Conservation (phyloP, 2,113 vertebrate genomes). For the Hucho hucho region DNA sequence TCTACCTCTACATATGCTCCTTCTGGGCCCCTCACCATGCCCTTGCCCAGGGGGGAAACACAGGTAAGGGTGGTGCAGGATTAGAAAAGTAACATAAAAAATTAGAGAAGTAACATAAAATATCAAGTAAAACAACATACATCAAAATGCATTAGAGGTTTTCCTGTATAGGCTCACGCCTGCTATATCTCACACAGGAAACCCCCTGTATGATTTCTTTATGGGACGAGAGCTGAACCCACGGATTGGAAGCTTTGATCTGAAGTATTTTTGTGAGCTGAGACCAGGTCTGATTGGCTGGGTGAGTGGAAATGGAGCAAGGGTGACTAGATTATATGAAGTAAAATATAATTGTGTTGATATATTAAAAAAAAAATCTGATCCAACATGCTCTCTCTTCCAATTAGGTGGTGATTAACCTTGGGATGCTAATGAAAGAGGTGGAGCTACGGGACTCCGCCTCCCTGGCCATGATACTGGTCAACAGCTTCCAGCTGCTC, state of each 20-base stretch:
- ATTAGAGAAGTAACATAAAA: neutral
- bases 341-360: neutral
- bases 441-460: constrained; percentile 78
- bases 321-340: neutral
- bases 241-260: constrained; percentile 81
- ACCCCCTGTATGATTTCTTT: constrained; percentile 87
- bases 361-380: neutral
- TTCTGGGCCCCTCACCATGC: constrained; percentile 72
- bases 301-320: constrained; percentile 71
- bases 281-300: constrained; percentile 89
- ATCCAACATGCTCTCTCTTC: neutral
- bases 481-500: constrained; percentile 85
- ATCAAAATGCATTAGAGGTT: neutral
- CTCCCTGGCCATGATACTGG: constrained; percentile 85
- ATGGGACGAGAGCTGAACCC: constrained; percentile 90
- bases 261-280: constrained; percentile 91
- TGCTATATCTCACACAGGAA: constrained; percentile 68
- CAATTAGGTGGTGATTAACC: constrained; percentile 81
- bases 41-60: constrained; percentile 83
- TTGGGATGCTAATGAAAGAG: constrained; percentile 84
- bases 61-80: constrained; percentile 74
- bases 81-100: neutral
- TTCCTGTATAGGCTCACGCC: neutral
- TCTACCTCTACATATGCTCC: constrained; percentile 81
- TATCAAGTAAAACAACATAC: neutral